phyloP scores from a whole-genome alignment of 1,140 invertebrate species.

The Ladona fulva region DNA sequence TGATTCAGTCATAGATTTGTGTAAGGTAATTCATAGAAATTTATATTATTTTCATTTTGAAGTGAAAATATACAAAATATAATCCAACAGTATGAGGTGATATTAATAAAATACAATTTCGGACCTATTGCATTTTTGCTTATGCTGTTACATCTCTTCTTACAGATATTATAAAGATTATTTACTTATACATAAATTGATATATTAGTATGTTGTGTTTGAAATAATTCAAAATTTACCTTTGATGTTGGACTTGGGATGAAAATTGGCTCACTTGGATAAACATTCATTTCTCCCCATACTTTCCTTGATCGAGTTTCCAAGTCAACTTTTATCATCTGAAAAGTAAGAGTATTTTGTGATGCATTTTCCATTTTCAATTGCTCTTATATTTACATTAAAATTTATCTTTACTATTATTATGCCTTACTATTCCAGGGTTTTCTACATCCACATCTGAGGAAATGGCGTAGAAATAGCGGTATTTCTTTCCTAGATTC shows the following conservation, averaged over 20 bases:
- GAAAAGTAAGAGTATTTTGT: slow-evolving; percentile 8
- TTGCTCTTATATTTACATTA: neutral
- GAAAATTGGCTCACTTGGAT: slow-evolving; percentile 83
- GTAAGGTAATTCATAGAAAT: too few relatives aligned
- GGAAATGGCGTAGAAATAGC: slow-evolving; percentile 83
- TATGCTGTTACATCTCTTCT: neutral
- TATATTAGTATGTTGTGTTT: neutral
- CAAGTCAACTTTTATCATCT: slow-evolving; percentile 75
- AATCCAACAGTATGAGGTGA: too few relatives aligned
- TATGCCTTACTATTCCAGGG: slow-evolving; percentile 61
- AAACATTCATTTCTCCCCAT: slow-evolving; percentile 63
- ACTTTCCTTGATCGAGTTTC: slow-evolving; percentile 49
- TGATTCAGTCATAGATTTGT: too few relatives aligned
- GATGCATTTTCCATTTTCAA: neutral
- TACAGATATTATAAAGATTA: too few relatives aligned
- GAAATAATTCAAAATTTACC: slow-evolving; percentile 36
- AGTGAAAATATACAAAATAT: too few relatives aligned
- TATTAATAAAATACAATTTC: too few relatives aligned
- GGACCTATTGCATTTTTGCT: neutral
- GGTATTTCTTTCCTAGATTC: slow-evolving; percentile 59
- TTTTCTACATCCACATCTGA: slow-evolving; percentile 72
- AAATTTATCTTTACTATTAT: slow-evolving; percentile 15
- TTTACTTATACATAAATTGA: neutral
- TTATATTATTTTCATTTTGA: too few relatives aligned
- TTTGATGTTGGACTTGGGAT: slow-evolving; percentile 56